These are phyloP conservation scores for Myripristis jacobus DNA, from an alignment of 2,797 vertebrate species.

Conservation along the genomic window DNA sequence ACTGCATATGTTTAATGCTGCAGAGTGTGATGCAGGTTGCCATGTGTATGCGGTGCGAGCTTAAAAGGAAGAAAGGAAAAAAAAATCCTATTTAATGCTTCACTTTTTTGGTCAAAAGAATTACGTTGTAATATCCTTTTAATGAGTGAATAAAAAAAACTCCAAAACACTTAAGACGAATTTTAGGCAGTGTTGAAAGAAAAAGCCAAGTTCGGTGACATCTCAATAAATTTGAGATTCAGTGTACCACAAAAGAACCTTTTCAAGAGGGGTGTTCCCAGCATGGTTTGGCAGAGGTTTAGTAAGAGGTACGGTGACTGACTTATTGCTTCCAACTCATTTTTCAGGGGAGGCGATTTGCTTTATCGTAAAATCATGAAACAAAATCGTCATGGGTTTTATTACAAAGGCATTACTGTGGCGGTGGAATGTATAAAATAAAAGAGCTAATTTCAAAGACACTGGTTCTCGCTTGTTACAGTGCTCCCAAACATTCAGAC, in stretches of 20 bases:
- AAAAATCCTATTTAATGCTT: slow-evolving; percentile 4
- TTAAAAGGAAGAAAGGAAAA: neutral
- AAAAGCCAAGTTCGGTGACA: slow-evolving; percentile 8
- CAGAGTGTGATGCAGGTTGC: slow-evolving; percentile 5
- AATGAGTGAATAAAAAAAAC: slow-evolving; percentile 2
- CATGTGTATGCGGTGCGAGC: slow-evolving; percentile 3
- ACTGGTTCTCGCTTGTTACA: neutral
- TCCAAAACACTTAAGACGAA: neutral
- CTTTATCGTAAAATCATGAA: slow-evolving; percentile 2
- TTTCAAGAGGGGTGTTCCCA: neutral
- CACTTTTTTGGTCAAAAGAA: slow-evolving; percentile 5
- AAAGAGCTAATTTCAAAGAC: neutral
- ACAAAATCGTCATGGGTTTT: neutral
- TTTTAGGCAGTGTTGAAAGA: slow-evolving; percentile 14
- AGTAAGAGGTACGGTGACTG: neutral
- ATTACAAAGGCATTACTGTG: neutral
- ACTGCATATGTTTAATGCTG: slow-evolving; percentile 13
- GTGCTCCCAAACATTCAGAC: neutral
- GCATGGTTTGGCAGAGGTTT: slow-evolving; percentile 10
- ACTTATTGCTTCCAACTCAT: neutral
- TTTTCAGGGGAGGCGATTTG: neutral
- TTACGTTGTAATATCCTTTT: slow-evolving; percentile 3
- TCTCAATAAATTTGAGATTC: slow-evolving; percentile 16
- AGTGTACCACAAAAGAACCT: slow-evolving; percentile 14
- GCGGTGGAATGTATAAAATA: neutral